phyloP scores from a whole-genome alignment of 2,113 vertebrate genomes.

The Macquaria ambigua region DNA sequence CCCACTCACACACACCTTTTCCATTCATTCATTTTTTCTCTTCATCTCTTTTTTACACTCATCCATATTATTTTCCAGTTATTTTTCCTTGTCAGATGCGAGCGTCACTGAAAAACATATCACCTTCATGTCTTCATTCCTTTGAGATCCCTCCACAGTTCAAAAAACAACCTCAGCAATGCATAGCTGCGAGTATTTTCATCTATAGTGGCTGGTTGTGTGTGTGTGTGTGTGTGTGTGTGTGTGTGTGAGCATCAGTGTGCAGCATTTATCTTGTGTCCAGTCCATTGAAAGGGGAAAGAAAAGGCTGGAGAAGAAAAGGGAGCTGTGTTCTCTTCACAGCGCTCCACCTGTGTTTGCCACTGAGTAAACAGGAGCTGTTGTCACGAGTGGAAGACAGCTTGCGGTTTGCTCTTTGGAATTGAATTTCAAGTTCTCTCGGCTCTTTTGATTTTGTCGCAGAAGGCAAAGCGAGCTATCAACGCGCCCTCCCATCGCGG shows the following conservation, averaged over 20 bases:
- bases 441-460: slow-evolving; percentile 62
- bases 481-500: slow-evolving; percentile 42
- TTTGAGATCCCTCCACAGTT: slow-evolving; percentile 36
- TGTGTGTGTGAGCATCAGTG: not conserved
- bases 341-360: slow-evolving; percentile 74
- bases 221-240: not conserved
- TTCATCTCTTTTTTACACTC: not conserved
- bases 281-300: slow-evolving; percentile 40
- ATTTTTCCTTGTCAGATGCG: not conserved
- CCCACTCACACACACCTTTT: not conserved
- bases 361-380: slow-evolving; percentile 75
- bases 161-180: slow-evolving; percentile 39
- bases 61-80: not conserved
- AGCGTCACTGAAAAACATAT: slow-evolving; percentile 9
- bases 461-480: slow-evolving; percentile 65
- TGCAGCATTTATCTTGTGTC: slow-evolving; percentile 40
- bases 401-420: slow-evolving; percentile 68
- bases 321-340: slow-evolving; percentile 10
- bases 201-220: slow-evolving; percentile 8
- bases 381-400: slow-evolving; percentile 61
- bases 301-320: slow-evolving; percentile 45
- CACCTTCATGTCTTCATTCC: slow-evolving; percentile 24
- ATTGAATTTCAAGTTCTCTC: slow-evolving; percentile 71
- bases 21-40: not conserved
- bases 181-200: slow-evolving; percentile 34